A percentile compares a stretch with the other conserved stretches of the same genome.
phyloP scores from a whole-genome alignment of 2,113 vertebrate species.

The Gobius niger region DNA sequence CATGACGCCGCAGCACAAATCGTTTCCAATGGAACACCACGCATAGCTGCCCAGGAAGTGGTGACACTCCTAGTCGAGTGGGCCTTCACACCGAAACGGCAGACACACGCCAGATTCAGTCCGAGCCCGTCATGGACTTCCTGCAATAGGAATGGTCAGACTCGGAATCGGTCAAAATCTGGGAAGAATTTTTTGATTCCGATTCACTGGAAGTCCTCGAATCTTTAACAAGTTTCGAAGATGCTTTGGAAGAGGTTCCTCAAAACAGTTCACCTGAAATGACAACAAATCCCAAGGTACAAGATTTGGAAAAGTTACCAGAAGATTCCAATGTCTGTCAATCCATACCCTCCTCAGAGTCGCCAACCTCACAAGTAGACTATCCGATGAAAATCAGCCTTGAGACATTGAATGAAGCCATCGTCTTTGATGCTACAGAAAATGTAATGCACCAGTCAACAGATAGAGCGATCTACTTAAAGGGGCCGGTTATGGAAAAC shows the following conservation, averaged over 20 bases:
- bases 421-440: slow-evolving; percentile 5
- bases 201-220: not conserved
- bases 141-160: not conserved
- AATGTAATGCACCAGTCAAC: slow-evolving; percentile 18
- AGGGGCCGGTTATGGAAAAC: slow-evolving; percentile 37
- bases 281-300: not conserved
- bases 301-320: slow-evolving; percentile 6
- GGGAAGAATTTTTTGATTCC: slow-evolving; percentile 5
- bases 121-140: not conserved
- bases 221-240: not conserved
- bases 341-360: not conserved
- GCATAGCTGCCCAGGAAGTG: no score
- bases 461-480: slow-evolving; percentile 62
- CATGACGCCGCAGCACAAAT: no score
- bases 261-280: slow-evolving; percentile 4
- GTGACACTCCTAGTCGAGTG: no score
- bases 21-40: no score
- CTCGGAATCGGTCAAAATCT: not conserved
- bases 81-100: no score
- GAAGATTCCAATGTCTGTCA: slow-evolving; percentile 17
- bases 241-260: not conserved
- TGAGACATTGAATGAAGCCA: slow-evolving; percentile 26
- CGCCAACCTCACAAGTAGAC: not conserved
- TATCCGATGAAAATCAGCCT: slow-evolving; percentile 38
- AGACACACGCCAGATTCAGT: not conserved